Conservation (phyloP, 2,888 invertebrate genomes). For the Calliphora vomitoria region DNA sequence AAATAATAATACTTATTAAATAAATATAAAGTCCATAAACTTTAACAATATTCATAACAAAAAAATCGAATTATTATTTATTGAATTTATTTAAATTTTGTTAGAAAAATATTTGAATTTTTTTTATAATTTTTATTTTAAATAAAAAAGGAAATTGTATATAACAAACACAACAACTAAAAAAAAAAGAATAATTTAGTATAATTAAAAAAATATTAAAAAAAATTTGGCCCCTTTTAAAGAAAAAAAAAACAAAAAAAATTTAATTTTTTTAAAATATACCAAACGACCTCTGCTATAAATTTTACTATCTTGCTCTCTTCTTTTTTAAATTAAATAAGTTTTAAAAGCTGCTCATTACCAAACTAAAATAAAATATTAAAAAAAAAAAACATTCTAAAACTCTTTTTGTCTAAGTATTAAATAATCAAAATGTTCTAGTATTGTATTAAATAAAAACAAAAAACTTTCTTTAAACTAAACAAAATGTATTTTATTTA, state of each 20-base stretch:
- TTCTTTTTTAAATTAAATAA: not conserved
- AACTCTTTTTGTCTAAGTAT: slow-evolving; percentile 56
- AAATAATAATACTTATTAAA: slow-evolving; percentile 7
- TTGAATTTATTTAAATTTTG: slow-evolving; percentile 71
- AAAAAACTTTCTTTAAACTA: not conserved
- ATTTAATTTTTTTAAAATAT: not conserved
- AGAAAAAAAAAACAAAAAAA: not conserved
- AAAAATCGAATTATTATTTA: slow-evolving; percentile 70
- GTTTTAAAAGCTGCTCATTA: slow-evolving; percentile 48
- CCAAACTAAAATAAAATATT: slow-evolving; percentile 1
- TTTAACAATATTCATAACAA: slow-evolving; percentile 73
- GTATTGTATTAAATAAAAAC: slow-evolving; percentile 33
- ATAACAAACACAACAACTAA: slow-evolving; percentile 37
- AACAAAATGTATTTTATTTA: not conserved
- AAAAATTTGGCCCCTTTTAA: slow-evolving; percentile 38
- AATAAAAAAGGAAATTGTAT: slow-evolving; percentile 51
- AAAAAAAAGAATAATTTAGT: slow-evolving; percentile 1
- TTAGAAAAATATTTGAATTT: slow-evolving; percentile 52
- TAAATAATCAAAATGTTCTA: slow-evolving; percentile 27
- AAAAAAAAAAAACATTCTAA: slow-evolving; percentile 24
- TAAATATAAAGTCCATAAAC: slow-evolving; percentile 73
- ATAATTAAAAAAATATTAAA: not conserved
- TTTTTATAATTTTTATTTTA: slow-evolving; percentile 16
- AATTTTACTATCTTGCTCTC: not conserved
- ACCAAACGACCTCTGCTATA: slow-evolving; percentile 23